Percentiles rank a stretch among this genome's conserved stretches.
phyloP scores from a whole-genome alignment of 2,113 vertebrate species.

The Hippocampus barbouri region DNA sequence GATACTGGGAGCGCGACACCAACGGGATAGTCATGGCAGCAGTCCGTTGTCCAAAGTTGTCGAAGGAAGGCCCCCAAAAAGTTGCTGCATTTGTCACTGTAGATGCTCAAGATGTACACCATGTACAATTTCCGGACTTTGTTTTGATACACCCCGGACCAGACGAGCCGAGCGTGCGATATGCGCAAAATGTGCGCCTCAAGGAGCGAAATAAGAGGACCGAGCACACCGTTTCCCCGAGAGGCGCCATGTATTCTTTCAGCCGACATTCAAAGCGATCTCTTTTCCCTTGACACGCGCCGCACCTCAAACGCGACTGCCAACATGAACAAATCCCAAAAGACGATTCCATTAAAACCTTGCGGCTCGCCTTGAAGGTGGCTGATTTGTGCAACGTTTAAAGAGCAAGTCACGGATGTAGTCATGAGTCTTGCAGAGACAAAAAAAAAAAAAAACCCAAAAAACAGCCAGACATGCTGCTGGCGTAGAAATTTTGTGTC shows the following conservation, averaged over 20 bases:
- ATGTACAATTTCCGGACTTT: conserved; percentile 23
- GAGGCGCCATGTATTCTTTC: conserved; percentile 46
- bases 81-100: conserved; percentile 10
- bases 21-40: background rate
- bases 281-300: conserved; percentile 33
- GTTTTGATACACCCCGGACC: conserved; percentile 9
- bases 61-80: background rate
- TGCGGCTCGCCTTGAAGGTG: conserved; percentile 53
- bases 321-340: conserved; percentile 56
- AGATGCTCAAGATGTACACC: conserved; percentile 13
- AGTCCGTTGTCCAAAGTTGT: background rate
- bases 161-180: conserved; percentile 28
- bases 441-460: too few species aligned
- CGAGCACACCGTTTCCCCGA: conserved; percentile 30
- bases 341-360: conserved; percentile 66
- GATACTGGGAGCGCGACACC: background rate
- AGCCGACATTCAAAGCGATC: conserved; percentile 45
- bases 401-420: conserved; percentile 38
- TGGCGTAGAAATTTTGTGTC: conserved; percentile 21
- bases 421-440: background rate
- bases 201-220: conserved; percentile 25
- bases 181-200: conserved; percentile 7
- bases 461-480: conserved; percentile 4
- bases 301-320: conserved; percentile 32
- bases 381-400: conserved; percentile 48